Base-by-base conservation (phyloP, 2,797 vertebrate genomes). In the Petrocephalus schoutedeni region DNA sequence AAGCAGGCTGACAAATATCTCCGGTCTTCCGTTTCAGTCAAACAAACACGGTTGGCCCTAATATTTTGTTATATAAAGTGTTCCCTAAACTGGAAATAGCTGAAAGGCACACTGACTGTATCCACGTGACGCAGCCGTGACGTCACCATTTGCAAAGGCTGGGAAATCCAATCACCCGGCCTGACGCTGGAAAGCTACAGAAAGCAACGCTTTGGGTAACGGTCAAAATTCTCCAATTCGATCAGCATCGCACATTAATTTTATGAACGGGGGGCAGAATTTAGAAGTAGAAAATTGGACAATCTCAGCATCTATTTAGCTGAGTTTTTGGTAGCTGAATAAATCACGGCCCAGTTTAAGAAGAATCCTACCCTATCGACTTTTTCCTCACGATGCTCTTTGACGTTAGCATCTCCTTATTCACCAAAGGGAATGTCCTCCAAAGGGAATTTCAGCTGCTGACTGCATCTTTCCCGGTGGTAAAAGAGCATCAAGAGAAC, bases 51-150 rank as follows among this genome's bases (percentile, higher is more conserved):
- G 32, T 16, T 58, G 71, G 71, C 56, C 71, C 32, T 87, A 54
- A 41, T 41, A 57, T 58, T 58, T 77, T 87, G 87, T 87, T 56
- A 58, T 56, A 77, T 57, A 57, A 80, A 58, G 57, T 56, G 19
- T 82, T 59, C n/a, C n/a, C 32, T 87, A 58, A 87, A 57, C 23
- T 9, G 77, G 56, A 59, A 83, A 59, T 59, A 57, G 74, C 87
- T 87, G 56, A 58, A 58, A 74, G 41, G 51, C 71, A 21, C n/a
- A 2, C 74, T 23, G 56, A 19, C 67, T 57, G 16, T 21, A 61
- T 67, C 51, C 84, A 41, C 4, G 16, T 85, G n/a, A 85, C 36
- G 54, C 28, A n/a, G 54, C 80, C 1, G 1, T 84, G 45, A 84
- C n/a, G n/a, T 84, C 21, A 21, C n/a, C 49, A 54, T 84, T 6